Percentiles rank a stretch among this genome's conserved stretches.
Conservation (phyloP, 53 echinoderm and acorn worm species). For the Zoroaster sp. region DNA sequence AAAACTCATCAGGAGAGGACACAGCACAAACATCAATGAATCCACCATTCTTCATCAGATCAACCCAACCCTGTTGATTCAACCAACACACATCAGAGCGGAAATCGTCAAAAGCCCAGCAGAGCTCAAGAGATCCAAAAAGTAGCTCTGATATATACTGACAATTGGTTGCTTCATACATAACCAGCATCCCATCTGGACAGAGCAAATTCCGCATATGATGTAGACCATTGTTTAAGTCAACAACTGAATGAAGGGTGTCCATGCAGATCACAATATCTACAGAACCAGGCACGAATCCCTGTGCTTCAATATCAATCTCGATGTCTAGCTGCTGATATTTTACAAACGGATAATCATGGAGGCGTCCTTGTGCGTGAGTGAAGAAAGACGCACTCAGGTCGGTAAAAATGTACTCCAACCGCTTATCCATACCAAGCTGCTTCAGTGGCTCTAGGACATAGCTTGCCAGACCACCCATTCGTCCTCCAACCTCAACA, state of each 20-base stretch:
- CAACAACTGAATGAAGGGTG: constrained; percentile 83
- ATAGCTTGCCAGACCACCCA: constrained; percentile 82
- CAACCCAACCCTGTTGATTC: constrained; percentile 66
- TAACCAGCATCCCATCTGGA: constrained; percentile 73
- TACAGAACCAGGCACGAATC: constrained; percentile 81
- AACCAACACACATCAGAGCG: constrained; percentile 89
- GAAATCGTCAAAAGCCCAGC: constrained; percentile 81
- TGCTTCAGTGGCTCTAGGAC: constrained; percentile 67
- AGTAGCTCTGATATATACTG: constrained; percentile 81
- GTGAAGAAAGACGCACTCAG: constrained; percentile 89
- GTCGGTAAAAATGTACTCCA: constrained; percentile 96
- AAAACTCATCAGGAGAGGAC: constrained; percentile 81
- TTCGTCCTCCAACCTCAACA: constrained; percentile 87
- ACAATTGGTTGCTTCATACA: constrained; percentile 77
- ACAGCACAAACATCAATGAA: constrained; percentile 71
- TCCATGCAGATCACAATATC: constrained; percentile 86
- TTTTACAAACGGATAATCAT: constrained; percentile 80
- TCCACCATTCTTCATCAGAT: constrained; percentile 59
- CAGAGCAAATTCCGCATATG: constrained; percentile 78
- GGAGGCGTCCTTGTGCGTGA: constrained; percentile 75
- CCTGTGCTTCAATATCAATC: constrained; percentile 75
- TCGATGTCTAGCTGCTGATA: constrained; percentile 90
- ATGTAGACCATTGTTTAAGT: constrained; percentile 61
- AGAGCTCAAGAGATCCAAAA: constrained; percentile 87
- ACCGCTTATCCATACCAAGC: constrained; percentile 53